Conservation (phyloP, 2,797 vertebrate genomes). For the Diplodus puntazzo region DNA sequence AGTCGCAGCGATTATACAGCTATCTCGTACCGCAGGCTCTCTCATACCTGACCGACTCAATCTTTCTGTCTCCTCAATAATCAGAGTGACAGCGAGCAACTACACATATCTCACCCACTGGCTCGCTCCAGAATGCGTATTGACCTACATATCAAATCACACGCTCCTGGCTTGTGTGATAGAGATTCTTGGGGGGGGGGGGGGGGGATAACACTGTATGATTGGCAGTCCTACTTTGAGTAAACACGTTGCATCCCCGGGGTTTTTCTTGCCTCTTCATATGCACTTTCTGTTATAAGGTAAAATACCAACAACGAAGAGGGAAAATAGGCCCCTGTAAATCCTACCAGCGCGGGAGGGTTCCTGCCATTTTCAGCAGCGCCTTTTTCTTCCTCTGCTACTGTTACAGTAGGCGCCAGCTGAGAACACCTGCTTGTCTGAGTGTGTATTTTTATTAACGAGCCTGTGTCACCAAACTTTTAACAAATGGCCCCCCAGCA, state of each 20-base stretch:
- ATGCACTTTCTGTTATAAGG: slow-evolving; percentile 22
- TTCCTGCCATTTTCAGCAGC: slow-evolving; percentile 40
- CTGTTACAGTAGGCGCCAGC: slow-evolving; percentile 72
- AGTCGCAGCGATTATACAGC: slow-evolving; percentile 65
- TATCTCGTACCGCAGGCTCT: slow-evolving; percentile 74
- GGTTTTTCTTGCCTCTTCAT: slow-evolving; percentile 45
- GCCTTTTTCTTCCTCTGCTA: slow-evolving; percentile 34
- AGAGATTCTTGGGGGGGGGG: slow-evolving; percentile 28
- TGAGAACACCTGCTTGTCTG: slow-evolving; percentile 71
- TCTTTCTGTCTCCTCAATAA: slow-evolving; percentile 81
- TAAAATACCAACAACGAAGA: slow-evolving; percentile 11
- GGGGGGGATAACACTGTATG: slow-evolving; percentile 26
- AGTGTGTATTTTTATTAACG: slow-evolving; percentile 82
- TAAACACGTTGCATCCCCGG: slow-evolving; percentile 68
- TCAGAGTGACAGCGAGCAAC: slow-evolving; percentile 81
- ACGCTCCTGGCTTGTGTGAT: slow-evolving; percentile 69
- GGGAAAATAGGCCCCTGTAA: background rate
- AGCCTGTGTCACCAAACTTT: slow-evolving; percentile 85
- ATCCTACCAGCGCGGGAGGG: background rate
- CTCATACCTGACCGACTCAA: slow-evolving; percentile 81
- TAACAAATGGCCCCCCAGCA: slow-evolving; percentile 85
- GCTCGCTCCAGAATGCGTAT: slow-evolving; percentile 74
- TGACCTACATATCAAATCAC: slow-evolving; percentile 84
- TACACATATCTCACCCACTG: slow-evolving; percentile 75
- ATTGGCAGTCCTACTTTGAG: slow-evolving; percentile 71